These are phyloP conservation scores for Hipposideros armiger DNA, from an alignment of 2,113 vertebrate genomes.

Conservation along the genomic window DNA sequence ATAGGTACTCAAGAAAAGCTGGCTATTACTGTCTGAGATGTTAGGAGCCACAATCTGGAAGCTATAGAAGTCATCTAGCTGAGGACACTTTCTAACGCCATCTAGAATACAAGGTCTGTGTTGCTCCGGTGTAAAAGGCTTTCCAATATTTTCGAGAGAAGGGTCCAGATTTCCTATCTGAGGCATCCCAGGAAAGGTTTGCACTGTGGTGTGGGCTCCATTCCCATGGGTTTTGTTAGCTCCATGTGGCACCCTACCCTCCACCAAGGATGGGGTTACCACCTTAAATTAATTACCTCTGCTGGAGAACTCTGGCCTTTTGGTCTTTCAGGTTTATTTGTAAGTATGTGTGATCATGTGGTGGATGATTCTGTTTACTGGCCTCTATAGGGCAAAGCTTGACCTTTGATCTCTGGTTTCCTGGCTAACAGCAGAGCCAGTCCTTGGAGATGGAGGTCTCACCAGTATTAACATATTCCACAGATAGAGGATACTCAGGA, in stretches of 20 bases:
- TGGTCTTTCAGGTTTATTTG: conserved; percentile 23
- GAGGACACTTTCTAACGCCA: not conserved
- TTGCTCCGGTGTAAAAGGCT: not conserved
- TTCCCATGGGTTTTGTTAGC: not conserved
- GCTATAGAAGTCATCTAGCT: not conserved
- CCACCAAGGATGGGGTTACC: not conserved
- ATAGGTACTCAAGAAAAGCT: not conserved
- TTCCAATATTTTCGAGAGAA: not conserved
- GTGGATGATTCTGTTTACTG: conserved; percentile 4
- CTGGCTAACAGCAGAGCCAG: not conserved
- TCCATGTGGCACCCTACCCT: not conserved
- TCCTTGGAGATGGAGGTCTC: not conserved
- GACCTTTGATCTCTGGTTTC: conserved; percentile 26
- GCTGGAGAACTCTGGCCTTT: not conserved
- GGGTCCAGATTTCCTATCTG: not conserved
- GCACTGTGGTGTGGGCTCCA: not conserved
- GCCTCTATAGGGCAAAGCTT: not conserved
- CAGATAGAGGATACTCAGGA: not conserved
- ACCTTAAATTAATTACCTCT: not conserved
- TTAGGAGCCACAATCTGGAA: not conserved
- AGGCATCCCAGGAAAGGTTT: not conserved
- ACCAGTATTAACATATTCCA: not conserved
- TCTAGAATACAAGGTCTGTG: not conserved
- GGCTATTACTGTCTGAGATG: not conserved
- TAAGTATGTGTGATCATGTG: not conserved